phyloP scores from a whole-genome alignment of 2,113 vertebrate species.

The Boulengeromyrus knoepffleri region DNA sequence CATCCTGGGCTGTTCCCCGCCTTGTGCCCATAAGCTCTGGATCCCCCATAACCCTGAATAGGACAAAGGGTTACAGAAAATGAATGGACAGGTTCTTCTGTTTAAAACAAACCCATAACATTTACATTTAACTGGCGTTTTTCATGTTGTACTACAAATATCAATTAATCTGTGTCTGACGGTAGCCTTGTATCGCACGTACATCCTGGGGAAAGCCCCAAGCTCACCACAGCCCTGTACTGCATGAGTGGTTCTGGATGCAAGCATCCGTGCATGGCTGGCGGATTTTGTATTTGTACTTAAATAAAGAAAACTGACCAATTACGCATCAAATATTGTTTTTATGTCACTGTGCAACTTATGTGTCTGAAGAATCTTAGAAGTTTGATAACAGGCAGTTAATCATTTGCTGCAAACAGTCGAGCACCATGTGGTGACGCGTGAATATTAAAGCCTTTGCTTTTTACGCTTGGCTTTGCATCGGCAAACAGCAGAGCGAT shows the following conservation, averaged over 20 bases:
- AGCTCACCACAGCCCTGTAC: neutral
- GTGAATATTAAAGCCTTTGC: neutral
- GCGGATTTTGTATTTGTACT: neutral
- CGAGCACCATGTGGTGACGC: neutral
- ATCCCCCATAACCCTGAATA: too few species aligned
- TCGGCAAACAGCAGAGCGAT: neutral
- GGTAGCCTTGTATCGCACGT: neutral
- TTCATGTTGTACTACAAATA: neutral
- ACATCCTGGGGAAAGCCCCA: neutral
- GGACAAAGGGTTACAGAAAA: too few species aligned
- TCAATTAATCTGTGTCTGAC: neutral
- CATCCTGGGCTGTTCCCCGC: too few species aligned
- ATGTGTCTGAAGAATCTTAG: neutral
- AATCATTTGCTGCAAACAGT: neutral
- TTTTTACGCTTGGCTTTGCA: neutral
- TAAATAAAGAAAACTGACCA: neutral
- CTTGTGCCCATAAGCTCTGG: too few species aligned
- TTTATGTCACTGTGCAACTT: neutral
- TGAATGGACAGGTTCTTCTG: neutral
- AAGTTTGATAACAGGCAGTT: neutral
- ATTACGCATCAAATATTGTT: neutral
- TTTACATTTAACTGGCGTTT: neutral
- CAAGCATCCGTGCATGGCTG: neutral
- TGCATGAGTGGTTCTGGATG: neutral
- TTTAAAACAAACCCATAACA: neutral